Conservation (phyloP, 2,797 vertebrate species). For the Peromyscus attwateri region DNA sequence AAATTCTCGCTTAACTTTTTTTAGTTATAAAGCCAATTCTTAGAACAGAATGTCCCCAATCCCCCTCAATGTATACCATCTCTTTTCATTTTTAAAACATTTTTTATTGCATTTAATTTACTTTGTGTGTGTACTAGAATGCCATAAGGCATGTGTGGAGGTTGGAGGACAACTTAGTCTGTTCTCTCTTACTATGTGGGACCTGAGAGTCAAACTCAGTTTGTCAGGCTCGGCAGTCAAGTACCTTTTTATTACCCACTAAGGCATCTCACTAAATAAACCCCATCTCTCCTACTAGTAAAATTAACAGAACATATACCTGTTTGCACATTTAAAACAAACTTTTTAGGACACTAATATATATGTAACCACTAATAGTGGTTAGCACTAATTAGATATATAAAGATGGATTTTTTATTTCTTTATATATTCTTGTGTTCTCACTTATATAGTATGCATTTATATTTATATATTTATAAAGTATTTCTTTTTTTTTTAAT, state of each 20-base stretch:
- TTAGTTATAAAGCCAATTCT: slow-evolving; percentile 62
- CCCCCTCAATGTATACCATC: not conserved
- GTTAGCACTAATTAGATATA: not conserved
- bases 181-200: not conserved
- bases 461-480: slow-evolving; percentile 1
- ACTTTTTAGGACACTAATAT: slow-evolving; percentile 5
- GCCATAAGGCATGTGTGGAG: not conserved
- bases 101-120: not conserved
- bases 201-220: not conserved
- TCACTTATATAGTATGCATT: slow-evolving; percentile 49
- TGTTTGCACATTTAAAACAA: not conserved
- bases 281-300: not conserved
- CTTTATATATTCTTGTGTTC: not conserved
- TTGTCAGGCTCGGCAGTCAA: not conserved
- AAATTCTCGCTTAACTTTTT: slow-evolving; percentile 39
- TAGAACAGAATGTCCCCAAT: slow-evolving; percentile 7
- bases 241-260: not conserved
- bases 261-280: not conserved
- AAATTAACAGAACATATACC: not conserved
- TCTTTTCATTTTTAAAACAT: not conserved
- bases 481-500: not conserved
- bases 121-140: not conserved
- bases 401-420: slow-evolving; percentile 12
- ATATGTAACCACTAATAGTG: not conserved
- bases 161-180: not conserved